Evolutionary conservation across 2,113 vertebrate genomes (phyloP), one percentile per base, ranked within the genome.

Genomic region (Sitta europaea): DNA sequence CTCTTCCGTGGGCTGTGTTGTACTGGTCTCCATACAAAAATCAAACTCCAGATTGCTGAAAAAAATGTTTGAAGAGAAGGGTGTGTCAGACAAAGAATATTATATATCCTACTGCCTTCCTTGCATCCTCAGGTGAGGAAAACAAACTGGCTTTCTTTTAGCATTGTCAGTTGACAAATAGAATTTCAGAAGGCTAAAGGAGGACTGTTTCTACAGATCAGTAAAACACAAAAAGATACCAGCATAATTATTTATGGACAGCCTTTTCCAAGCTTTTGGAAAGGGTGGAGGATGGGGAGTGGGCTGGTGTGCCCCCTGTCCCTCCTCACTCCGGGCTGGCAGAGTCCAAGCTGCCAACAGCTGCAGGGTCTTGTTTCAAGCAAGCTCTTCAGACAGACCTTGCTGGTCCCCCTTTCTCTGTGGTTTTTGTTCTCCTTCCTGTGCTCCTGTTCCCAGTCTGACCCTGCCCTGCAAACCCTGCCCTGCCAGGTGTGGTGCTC

Each of bases 391-490:
- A n/a, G n/a, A n/a, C n/a, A n/a, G n/a, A n/a, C n/a, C n/a, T n/a
- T n/a, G n/a, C n/a, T n/a, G 3, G 21, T 74, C 80, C 43, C 12
- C 43, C 23, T 75, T 48, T 58, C 20, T 31, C 42, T 35, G 25
- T 0, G 1, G 2, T 38, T 28, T 8, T 28, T 24, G 8, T 9
- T 23, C n/a, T 33, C 9, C 15, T 38, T 28, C 21, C 24, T 38
- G 4, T 36, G 7, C 6, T 36, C 20, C n/a, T 79, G 7, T 70
- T 61, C 42, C 63, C 61, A 21, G 23, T 35, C 14, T 35, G 9
- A 17, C 24, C 50, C 45, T 83, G 48, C 23, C n/a, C 63, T 68
- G 27, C 50, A 28, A 68, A 19, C 19, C 15, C 19, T 29, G 10
- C 45, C 40, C 53, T 68, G 35, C 18, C 71, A 35, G 54, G 17